phyloP scores from a whole-genome alignment of 2,797 vertebrate species.

The Enteromius anoplus region DNA sequence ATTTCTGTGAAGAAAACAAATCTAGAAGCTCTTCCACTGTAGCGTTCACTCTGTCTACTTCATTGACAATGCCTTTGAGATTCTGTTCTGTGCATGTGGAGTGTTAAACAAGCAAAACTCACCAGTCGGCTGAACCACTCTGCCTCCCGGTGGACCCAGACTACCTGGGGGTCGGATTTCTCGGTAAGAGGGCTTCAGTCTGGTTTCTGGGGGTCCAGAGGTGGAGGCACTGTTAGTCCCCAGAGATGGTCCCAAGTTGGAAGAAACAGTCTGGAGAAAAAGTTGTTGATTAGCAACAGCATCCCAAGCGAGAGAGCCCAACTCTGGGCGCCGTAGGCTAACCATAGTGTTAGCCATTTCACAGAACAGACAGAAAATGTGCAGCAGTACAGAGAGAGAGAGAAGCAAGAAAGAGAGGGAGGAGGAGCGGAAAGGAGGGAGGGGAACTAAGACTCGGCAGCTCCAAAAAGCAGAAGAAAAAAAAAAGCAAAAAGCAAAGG shows the following conservation, averaged over 20 bases:
- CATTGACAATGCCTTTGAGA: conserved; percentile 14
- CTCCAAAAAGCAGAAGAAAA: conserved; percentile 41
- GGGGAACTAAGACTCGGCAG: conserved; percentile 40
- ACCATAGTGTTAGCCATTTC: conserved; percentile 77
- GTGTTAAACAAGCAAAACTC: conserved; percentile 55
- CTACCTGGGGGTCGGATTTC: conserved; percentile 54
- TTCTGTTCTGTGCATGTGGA: conserved; percentile 1
- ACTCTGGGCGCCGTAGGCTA: conserved; percentile 68
- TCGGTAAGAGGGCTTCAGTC: conserved; percentile 40
- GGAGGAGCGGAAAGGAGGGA: conserved; percentile 60
- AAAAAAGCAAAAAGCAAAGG: conserved; percentile 31
- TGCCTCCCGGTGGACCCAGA: conserved; percentile 60
- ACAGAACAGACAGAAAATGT: conserved; percentile 47
- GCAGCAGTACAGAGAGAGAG: conserved; percentile 54
- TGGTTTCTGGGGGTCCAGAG: conserved; percentile 56
- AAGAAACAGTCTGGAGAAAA: conserved; percentile 75
- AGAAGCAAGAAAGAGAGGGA: conserved; percentile 58
- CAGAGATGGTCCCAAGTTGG: conserved; percentile 61
- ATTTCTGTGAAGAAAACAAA: background rate
- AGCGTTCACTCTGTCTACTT: background rate
- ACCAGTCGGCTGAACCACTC: conserved; percentile 63
- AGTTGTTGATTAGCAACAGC: conserved; percentile 70
- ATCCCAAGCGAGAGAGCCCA: conserved; percentile 70
- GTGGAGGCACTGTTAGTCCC: conserved; percentile 54
- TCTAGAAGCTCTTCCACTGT: background rate